These are phyloP conservation scores for Antennarius striatus DNA, from an alignment of 2,113 vertebrate genomes.

Conservation along the genomic window DNA sequence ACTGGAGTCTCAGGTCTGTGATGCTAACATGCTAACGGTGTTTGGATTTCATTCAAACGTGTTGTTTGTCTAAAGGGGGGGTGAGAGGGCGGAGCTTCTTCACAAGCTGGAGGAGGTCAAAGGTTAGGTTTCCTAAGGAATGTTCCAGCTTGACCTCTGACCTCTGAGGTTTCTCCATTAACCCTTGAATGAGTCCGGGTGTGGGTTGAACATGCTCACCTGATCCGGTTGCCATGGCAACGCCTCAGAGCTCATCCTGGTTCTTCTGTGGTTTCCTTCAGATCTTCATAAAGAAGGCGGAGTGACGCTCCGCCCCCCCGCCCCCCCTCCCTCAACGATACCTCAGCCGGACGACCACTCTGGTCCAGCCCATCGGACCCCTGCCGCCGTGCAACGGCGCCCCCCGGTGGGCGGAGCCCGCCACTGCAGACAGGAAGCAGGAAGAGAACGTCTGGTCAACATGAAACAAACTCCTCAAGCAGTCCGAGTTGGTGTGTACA, in stretches of 20 bases:
- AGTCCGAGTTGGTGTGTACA: slow-evolving; percentile 75
- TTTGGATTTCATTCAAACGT: too few relatives aligned
- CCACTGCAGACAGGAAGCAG: slow-evolving; percentile 46
- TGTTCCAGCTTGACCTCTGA: too few relatives aligned
- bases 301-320: slow-evolving; percentile 72
- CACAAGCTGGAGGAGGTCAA: too few relatives aligned
- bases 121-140: too few relatives aligned
- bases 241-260: neutral
- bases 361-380: slow-evolving; percentile 32
- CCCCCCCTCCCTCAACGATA: slow-evolving; percentile 31
- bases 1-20: too few relatives aligned
- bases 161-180: too few relatives aligned
- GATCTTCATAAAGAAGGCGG: slow-evolving; percentile 96
- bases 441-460: neutral
- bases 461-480: neutral
- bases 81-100: too few relatives aligned
- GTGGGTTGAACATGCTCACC: neutral
- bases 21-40: too few relatives aligned
- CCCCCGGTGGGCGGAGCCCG: slow-evolving; percentile 54
- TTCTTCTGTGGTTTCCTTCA: slow-evolving; percentile 53
- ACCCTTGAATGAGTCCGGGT: neutral
- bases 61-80: too few relatives aligned
- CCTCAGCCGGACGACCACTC: slow-evolving; percentile 52
- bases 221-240: too few relatives aligned
- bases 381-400: slow-evolving; percentile 44